These are phyloP conservation scores for Nemotelus nigrinus DNA, from an alignment of 2,888 invertebrate species.

Conservation along the genomic window DNA sequence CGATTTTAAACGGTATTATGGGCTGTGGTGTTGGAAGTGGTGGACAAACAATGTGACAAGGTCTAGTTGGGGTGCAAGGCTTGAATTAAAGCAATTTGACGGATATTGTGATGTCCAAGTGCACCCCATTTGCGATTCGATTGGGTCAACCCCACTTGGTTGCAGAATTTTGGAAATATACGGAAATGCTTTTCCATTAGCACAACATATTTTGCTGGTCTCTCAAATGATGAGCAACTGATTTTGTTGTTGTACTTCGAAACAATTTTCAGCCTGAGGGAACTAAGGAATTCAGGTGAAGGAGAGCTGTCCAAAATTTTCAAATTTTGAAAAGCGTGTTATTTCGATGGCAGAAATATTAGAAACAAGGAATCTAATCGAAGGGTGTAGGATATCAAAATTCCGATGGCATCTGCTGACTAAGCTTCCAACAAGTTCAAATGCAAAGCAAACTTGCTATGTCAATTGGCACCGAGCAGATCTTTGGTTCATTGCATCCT, in stretches of 20 bases:
- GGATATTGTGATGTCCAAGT: slow-evolving; percentile 45
- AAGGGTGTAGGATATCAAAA: too few species aligned
- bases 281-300: neutral
- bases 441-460: too few species aligned
- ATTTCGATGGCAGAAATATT: neutral
- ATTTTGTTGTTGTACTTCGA: neutral
- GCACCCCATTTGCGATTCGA: slow-evolving; percentile 5
- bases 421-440: too few species aligned
- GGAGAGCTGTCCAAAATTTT: neutral
- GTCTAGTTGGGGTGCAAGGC: slow-evolving; percentile 7
- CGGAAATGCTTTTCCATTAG: slow-evolving; percentile 24
- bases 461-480: too few species aligned
- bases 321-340: neutral
- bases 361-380: neutral
- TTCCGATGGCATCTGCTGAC: too few species aligned
- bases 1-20: slow-evolving; percentile 25
- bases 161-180: slow-evolving; percentile 4
- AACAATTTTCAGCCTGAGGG: neutral
- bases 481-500: too few species aligned
- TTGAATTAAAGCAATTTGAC: slow-evolving; percentile 51
- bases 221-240: slow-evolving; percentile 16
- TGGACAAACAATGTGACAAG: slow-evolving; percentile 34
- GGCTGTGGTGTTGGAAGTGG: slow-evolving; percentile 12
- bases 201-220: slow-evolving; percentile 8
- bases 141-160: neutral